Evolutionary conservation across 2,797 vertebrate species (phyloP), one percentile per base, ranked within the genome.

Genomic region (Aulostomus chinensis): DNA sequence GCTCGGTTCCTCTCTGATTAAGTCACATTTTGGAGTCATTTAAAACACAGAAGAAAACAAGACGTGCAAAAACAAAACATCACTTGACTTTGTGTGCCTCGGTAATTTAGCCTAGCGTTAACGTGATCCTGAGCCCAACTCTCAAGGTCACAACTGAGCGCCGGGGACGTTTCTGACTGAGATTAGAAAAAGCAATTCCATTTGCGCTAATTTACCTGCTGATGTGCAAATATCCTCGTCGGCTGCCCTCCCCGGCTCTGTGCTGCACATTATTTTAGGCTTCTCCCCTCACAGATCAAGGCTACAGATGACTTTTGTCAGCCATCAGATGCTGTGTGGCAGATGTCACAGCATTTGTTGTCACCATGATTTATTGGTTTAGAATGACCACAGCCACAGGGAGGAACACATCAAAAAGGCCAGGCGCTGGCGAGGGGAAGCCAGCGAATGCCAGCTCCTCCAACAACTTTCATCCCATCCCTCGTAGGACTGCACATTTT

Each of bases 291-390:
- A 69, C 80, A 86, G 77, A 86, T 85, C 77, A 72, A 68, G 63
- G 71, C 32, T 76, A 68, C 78, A 79, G 85, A 85, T 81, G 78
- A 85, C 73, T 86, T 80, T 74, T 86, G 83, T 89, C 85, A 84
- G 83, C 80, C 79, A 70, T 89, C 86, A 86, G 83, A 83, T 81
- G 83, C 78, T 79, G 80, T 34, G 85, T 87, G 86, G 86, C 86
- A 88, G 81, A 85, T 89, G 88, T 87, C 87, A 85, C 81, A 62
- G 71, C 76, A 54, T 85, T 83, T 83, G 83, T 84, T 87, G 84
- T 88, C 87, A 86, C 58, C 40, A 45, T 85, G 88, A 89, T 89
- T 86, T 85, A 89, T 89, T 83, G 75, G 69, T 83, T 68, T 45
- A 51, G 76, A 76, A 48, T 73, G 80, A 80, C 78, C 76, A 75